Base-by-base conservation (phyloP, 2,113 vertebrate species). In the Lamprotornis superbus region DNA sequence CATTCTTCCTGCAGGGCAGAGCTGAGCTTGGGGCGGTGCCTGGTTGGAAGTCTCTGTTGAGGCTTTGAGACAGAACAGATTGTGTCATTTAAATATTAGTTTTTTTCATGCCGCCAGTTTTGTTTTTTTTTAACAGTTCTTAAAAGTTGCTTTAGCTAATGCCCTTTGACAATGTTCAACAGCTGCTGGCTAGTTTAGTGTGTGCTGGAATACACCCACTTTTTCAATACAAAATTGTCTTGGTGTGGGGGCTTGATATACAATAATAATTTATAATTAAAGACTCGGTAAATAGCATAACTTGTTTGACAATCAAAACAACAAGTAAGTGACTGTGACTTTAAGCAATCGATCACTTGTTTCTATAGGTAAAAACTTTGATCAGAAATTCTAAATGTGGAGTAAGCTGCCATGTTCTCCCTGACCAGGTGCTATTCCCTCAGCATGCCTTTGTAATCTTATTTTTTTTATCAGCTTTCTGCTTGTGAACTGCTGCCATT, bases 401-500 rank as follows among this genome's bases (percentile, higher is more conserved):
- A 59, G 5, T 73, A 52, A 71, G n/a, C 17, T 68, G 59, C 18
- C 19, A 1, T n/a, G 6, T 59, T 88, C 20, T 67, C 19, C 30
- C 64, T 67, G 59, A 42, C 47, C 46, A 52, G 35, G 35, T 75
- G 64, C 60, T 77, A 5, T 67, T 87, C 21, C n/a, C 82, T 87
- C 63, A 49, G 9, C 71, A 37, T n/a, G 20, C 33, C 20, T 63
- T 24, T 20, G 40, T 81, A 69, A 19, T 15, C 2, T 59, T 80
- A 25, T 18, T 37, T 74, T 90, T 78, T 76, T 63, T 73, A 40
- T 37, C 71, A 87, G 47, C 49, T 94, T 97, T 92, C 68, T 91
- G 60, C 73, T 11, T 89, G 49, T 93, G 96, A 97, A 83, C 95
- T 96, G 93, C 94, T 96, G 67, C 89, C 55, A 76, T 96, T 90